Percentiles rank a stretch among this genome's conserved stretches.
Evolutionary conservation across 2,888 invertebrate species (phyloP).

Genomic region (Drosophila anomelani): DNA sequence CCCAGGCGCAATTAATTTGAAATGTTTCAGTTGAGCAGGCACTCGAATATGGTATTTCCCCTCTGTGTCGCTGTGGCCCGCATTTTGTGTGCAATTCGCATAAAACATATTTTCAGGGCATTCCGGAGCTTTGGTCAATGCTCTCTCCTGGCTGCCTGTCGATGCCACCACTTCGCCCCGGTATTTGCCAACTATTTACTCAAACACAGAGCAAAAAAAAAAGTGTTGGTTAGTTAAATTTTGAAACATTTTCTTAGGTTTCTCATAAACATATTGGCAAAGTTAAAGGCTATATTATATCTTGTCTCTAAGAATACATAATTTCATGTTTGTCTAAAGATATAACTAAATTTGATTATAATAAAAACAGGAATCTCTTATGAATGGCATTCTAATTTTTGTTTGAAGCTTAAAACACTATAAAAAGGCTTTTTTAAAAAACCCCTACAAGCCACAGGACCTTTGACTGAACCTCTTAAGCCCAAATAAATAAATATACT

Average conservation of each 20-base stretch:
- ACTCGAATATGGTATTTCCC: slow-evolving; percentile 13
- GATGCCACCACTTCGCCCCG: background rate
- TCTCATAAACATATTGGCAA: no score
- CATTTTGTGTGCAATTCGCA: slow-evolving; percentile 62
- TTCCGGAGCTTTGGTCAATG: slow-evolving; percentile 66
- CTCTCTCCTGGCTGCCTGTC: slow-evolving; percentile 31
- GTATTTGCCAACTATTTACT: slow-evolving; percentile 15
- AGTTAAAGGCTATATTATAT: no score
- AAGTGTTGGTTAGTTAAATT: background rate
- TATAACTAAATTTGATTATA: no score
- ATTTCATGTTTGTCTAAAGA: no score
- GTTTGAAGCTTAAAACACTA: no score
- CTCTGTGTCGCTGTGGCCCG: slow-evolving; percentile 32
- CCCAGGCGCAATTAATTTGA: slow-evolving; percentile 79
- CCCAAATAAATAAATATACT: background rate
- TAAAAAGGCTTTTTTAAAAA: no score
- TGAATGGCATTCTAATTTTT: no score
- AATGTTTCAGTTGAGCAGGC: slow-evolving; percentile 73
- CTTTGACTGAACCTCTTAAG: no score
- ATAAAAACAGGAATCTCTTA: no score
- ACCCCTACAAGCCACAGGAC: no score
- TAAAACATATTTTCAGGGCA: slow-evolving; percentile 47
- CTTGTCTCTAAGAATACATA: no score
- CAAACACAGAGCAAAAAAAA: slow-evolving; percentile 1
- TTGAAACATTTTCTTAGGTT: background rate